Conservation (phyloP, 2,113 vertebrate species). For the Chrysochloris asiatica region DNA sequence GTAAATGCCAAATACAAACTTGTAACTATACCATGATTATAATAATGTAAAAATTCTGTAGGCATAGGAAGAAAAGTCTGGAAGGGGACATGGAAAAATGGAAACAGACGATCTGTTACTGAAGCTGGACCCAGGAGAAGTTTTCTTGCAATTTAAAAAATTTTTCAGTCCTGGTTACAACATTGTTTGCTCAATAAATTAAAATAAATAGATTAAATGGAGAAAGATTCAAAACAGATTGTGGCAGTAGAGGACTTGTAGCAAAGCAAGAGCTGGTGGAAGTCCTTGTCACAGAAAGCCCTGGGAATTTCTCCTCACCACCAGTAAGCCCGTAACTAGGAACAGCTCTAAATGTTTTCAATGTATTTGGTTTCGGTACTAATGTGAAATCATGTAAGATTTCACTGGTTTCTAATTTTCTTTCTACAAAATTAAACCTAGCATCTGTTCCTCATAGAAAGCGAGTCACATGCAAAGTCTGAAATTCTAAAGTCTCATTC, state of each 20-base stretch:
- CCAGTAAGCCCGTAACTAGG: slow-evolving; percentile 36
- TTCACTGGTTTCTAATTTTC: slow-evolving; percentile 72
- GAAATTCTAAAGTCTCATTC: slow-evolving; percentile 55
- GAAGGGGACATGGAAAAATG: slow-evolving; percentile 60
- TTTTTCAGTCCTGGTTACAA: slow-evolving; percentile 63
- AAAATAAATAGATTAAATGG: slow-evolving; percentile 65
- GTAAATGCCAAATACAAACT: slow-evolving; percentile 50
- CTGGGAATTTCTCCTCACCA: not conserved
- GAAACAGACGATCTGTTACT: slow-evolving; percentile 53
- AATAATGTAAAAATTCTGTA: slow-evolving; percentile 41
- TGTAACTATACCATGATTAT: slow-evolving; percentile 50
- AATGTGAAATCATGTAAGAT: slow-evolving; percentile 70
- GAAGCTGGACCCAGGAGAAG: slow-evolving; percentile 22
- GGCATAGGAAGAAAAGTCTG: slow-evolving; percentile 43
- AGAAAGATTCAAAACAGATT: slow-evolving; percentile 65
- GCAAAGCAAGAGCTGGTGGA: not conserved
- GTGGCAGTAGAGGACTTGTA: not conserved
- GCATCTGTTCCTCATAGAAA: slow-evolving; percentile 77
- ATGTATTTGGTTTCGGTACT: slow-evolving; percentile 56
- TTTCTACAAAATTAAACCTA: slow-evolving; percentile 60
- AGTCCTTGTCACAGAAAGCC: slow-evolving; percentile 18
- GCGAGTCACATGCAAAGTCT: slow-evolving; percentile 47
- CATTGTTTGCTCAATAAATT: slow-evolving; percentile 67
- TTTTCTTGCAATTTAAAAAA: slow-evolving; percentile 65
- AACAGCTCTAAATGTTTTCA: slow-evolving; percentile 48